Evolutionary conservation across 2,888 invertebrate genomes (phyloP).

Genomic region (Drosophila subsilvestris): DNA sequence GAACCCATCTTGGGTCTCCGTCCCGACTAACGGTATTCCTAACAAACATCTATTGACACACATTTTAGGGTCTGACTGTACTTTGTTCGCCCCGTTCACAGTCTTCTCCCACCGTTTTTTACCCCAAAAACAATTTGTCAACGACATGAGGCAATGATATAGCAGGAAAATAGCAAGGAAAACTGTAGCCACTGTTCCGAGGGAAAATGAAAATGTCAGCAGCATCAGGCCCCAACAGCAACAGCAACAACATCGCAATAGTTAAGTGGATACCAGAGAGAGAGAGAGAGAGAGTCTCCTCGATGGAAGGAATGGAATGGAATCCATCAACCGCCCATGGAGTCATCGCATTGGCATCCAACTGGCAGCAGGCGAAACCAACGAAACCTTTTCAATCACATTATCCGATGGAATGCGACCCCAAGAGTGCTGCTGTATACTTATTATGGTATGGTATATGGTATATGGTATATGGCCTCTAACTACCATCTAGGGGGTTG

Average conservation of each 20-base stretch:
- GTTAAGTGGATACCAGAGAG: slow-evolving; percentile 39
- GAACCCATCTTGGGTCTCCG: slow-evolving; percentile 50
- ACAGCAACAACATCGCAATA: slow-evolving; percentile 31
- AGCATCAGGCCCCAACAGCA: slow-evolving; percentile 35
- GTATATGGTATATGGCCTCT: slow-evolving; percentile 20
- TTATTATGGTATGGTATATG: slow-evolving; percentile 20
- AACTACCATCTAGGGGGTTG: neutral
- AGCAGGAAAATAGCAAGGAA: slow-evolving; percentile 49
- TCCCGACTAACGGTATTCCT: slow-evolving; percentile 60
- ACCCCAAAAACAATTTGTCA: slow-evolving; percentile 65
- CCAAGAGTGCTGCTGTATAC: slow-evolving; percentile 1
- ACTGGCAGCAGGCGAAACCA: slow-evolving; percentile 56
- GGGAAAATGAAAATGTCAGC: slow-evolving; percentile 72
- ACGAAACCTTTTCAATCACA: slow-evolving; percentile 62
- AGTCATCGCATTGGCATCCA: slow-evolving; percentile 51
- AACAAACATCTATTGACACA: slow-evolving; percentile 63
- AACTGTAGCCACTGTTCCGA: slow-evolving; percentile 58
- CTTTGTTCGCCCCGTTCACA: neutral
- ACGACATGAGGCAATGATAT: slow-evolving; percentile 56
- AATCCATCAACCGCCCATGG: slow-evolving; percentile 78
- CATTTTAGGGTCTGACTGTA: slow-evolving; percentile 36
- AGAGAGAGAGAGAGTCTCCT: slow-evolving; percentile 1
- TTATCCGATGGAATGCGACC: slow-evolving; percentile 31
- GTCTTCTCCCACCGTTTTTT: slow-evolving; percentile 10
- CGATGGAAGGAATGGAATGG: slow-evolving; percentile 51